A percentile compares a stretch with the other conserved stretches of the same genome.
Evolutionary conservation across 2,888 invertebrate genomes (phyloP).

Genomic region (Furcula furcula): DNA sequence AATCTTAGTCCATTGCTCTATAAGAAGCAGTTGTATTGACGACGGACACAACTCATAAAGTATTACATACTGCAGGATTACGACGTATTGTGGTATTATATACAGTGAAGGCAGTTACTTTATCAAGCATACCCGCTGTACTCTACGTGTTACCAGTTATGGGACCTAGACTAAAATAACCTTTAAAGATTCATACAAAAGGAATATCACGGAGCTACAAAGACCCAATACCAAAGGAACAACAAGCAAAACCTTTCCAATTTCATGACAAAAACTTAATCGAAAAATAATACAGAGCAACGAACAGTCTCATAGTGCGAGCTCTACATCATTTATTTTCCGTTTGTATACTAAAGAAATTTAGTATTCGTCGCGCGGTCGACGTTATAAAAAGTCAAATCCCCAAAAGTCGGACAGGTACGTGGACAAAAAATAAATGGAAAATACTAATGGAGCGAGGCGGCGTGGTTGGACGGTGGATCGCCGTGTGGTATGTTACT

Average conservation of each 20-base stretch:
- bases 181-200: too few species aligned
- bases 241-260: neutral
- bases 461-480: conserved; percentile 62
- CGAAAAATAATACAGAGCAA: conserved; percentile 57
- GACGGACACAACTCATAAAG: too few species aligned
- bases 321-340: conserved; percentile 67
- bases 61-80: too few species aligned
- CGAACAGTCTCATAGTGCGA: conserved; percentile 59
- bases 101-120: too few species aligned
- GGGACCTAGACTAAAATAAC: too few species aligned
- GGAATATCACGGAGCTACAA: too few species aligned
- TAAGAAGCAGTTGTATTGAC: too few species aligned
- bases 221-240: too few species aligned
- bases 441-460: conserved; percentile 80
- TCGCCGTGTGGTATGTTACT: conserved; percentile 55
- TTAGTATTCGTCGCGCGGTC: conserved; percentile 76
- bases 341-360: conserved; percentile 68
- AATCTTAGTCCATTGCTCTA: too few species aligned
- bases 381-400: conserved; percentile 73
- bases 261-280: conserved; percentile 40
- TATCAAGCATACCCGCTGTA: too few species aligned
- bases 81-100: too few species aligned
- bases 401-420: conserved; percentile 79
- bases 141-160: too few species aligned
- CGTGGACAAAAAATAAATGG: conserved; percentile 82